These are phyloP conservation scores for Pseudorhiza aurosa DNA, from an alignment of 30 jellyfish, hydroid and myxozoan species.

Conservation along the genomic window DNA sequence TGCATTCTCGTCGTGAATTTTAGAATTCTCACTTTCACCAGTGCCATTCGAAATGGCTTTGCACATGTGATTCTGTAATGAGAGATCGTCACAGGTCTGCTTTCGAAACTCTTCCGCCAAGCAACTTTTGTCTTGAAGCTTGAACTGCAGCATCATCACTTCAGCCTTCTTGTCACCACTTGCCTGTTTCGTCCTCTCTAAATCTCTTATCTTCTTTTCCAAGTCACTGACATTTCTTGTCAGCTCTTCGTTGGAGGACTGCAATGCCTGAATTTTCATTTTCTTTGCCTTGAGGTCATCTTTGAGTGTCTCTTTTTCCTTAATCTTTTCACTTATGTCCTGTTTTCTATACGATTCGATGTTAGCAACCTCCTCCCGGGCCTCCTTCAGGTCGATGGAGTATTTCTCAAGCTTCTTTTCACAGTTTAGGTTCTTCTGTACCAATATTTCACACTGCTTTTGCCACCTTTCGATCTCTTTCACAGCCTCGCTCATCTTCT, in stretches of 20 bases:
- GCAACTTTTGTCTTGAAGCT: not conserved
- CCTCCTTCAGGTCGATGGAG: not conserved
- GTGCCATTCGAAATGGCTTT: too few species aligned
- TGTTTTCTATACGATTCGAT: not conserved
- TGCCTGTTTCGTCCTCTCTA: not conserved
- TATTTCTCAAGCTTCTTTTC: not conserved
- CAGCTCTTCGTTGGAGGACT: not conserved
- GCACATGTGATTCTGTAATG: too few species aligned
- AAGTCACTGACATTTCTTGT: not conserved
- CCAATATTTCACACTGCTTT: not conserved
- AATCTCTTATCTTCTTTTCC: not conserved
- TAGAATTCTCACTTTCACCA: too few species aligned
- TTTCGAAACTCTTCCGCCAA: not conserved
- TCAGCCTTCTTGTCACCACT: not conserved
- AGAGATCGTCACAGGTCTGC: too few species aligned
- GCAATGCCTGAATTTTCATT: not conserved
- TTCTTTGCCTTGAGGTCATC: conserved; percentile 1
- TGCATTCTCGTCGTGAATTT: not conserved
- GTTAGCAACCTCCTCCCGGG: not conserved
- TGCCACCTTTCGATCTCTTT: conserved; percentile 1
- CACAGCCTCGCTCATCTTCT: not conserved
- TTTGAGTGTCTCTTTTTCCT: not conserved
- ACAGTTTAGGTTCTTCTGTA: not conserved
- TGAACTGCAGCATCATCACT: not conserved
- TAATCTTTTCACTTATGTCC: not conserved